Base-by-base conservation (phyloP, 2,888 invertebrate genomes). In the Synergus umbraculus region DNA sequence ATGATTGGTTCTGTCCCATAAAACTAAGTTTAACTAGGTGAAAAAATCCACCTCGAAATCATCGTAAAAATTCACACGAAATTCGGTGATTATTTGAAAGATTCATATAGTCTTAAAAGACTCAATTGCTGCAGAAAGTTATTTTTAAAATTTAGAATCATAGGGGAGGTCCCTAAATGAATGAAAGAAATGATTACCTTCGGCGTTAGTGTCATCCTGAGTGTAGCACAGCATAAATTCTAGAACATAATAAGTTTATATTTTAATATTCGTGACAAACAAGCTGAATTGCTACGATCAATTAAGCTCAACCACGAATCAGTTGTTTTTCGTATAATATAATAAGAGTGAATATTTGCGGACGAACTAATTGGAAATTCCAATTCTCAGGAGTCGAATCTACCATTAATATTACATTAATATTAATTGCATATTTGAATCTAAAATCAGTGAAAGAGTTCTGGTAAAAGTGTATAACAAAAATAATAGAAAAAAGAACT, bases 201-300 rank as follows among this genome's bases (percentile, higher is more conserved):
- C 97, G 92, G 96, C 95, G 93, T 96, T 96, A 91, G 96, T 95
- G 93, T 97, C 97, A 94, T 97, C 97, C 94, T 97, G 97, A 90
- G 97, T 97, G 94, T 97, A 97, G 95, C 97, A 97, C 94, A 97
- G 95, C 97, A 97, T 97, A 95, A 97, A 97, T 93, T 97, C 97
- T 97, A 95, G 92, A 96, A 96, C 94, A 95, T 93, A 94, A 93
- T 90, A 92, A 90, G 88, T 88, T 87, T 80, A 85, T 73, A 82
- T 60, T 65, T 86, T 66, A 84, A 78, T 84, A 69, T 46, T n/a
- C 66, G 65, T 69, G 58, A 76, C 22, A 69, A 54, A 76, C 18
- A 77, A 78, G 78, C 65, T 49, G 41, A 83, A 83, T 80, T 77
- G 83, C 85, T 86, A 88, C 82, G 81, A 86, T 87, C 87, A 87